Base-by-base conservation (phyloP, 2,797 vertebrate species). In the Atherinosoma microstoma region DNA sequence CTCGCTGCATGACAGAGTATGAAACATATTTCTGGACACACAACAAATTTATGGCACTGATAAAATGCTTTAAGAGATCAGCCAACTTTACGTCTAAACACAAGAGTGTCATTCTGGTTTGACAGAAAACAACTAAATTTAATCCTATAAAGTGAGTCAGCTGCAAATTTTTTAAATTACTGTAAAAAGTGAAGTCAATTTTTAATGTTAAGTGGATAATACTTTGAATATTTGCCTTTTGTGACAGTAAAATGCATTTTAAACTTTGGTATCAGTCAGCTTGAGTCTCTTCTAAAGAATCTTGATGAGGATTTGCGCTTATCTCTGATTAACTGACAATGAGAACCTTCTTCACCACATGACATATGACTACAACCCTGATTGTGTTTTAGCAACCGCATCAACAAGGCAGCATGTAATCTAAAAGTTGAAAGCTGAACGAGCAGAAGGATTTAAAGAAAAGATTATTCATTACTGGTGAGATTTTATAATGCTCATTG, bases 391-490 rank as follows among this genome's bases (percentile, higher is more conserved):
- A 51, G 20, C 0, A 54, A 30, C 38, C 2, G 29, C 47, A 7
- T 32, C 56, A 20, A 42, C 13, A 1, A 57, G 45, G 30, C n/a
- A 20, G 10, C 59, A 7, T 20, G 32, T 63, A 58, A 42, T 63
- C 51, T 35, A 29, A 57, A 49, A 40, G 30, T 63, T n/a, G 53
- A 30, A 66, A 51, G 16, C 58, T 0, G 6, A 32, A 12, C 42
- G 2, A 53, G 24, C 8, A 47, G 32, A 36, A 16, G 56, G 10
- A 64, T 71, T 29, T 18, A 54, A 68, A 64, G n/a, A 35, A 54
- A 32, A 32, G 16, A 57, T 57, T 32, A 57, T 27, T 63, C 30
- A 18, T 65, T 3, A 32, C 16, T 64, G 4, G 22, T 67, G 18
- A 45, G 29, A 34, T 64, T 63, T 63, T 11, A 22, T 27, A n/a